Percentiles rank a stretch among this genome's conserved stretches.
Conservation (phyloP, 2,797 vertebrate genomes). For the Chiroxiphia lanceolata region DNA sequence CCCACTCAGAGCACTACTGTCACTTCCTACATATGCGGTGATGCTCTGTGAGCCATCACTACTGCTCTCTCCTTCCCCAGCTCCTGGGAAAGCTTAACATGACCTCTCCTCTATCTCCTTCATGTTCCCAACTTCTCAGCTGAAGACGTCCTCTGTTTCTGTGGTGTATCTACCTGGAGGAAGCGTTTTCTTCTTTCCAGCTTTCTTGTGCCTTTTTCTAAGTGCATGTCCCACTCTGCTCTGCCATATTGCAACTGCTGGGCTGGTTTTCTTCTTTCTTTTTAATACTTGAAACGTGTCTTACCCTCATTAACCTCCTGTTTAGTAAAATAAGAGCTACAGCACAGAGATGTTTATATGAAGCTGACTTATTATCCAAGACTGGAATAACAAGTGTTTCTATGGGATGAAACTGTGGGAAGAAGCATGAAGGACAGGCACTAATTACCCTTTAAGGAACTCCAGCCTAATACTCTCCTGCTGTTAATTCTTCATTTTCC, state of each 20-base stretch:
- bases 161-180: background rate
- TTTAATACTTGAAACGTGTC: background rate
- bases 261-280: background rate
- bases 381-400: background rate
- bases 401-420: background rate
- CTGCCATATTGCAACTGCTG: background rate
- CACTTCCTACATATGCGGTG: background rate
- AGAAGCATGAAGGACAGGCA: background rate
- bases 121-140: background rate
- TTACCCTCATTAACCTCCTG: background rate
- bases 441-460: background rate
- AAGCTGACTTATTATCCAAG: background rate
- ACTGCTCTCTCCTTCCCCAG: background rate
- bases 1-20: background rate
- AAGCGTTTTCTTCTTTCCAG: background rate
- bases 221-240: background rate
- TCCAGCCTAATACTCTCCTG: background rate
- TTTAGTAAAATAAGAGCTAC: background rate
- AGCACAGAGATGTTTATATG: background rate
- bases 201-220: background rate
- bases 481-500: conserved; percentile 21
- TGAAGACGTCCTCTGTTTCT: background rate
- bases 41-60: background rate
- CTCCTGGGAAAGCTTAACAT: background rate
- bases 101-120: background rate